Evolutionary conservation across 2,888 invertebrate species (phyloP).

Genomic region (Podabrus alpinus): DNA sequence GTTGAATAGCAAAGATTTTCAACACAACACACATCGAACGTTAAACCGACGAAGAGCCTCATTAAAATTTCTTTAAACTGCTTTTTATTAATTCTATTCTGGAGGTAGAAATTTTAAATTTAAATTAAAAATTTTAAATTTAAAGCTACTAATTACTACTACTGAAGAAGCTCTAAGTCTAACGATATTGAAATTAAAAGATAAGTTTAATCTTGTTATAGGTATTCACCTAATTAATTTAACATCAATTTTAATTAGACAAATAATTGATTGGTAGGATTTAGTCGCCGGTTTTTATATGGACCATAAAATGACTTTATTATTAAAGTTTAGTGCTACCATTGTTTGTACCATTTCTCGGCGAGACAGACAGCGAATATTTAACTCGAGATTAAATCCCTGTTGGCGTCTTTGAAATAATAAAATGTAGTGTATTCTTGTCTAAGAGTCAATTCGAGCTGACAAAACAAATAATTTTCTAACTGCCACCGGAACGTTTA

Average conservation of each 20-base stretch:
- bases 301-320: neutral
- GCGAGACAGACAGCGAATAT: constrained; percentile 16
- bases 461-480: constrained; percentile 33
- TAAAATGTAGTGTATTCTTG: constrained; percentile 27
- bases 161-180: neutral
- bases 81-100: neutral
- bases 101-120: neutral
- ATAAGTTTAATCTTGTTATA: neutral
- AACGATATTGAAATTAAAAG: neutral
- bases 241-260: neutral
- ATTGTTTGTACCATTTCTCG: neutral
- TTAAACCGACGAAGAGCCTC: neutral
- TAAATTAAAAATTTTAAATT: neutral
- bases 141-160: neutral
- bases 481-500: constrained; percentile 31
- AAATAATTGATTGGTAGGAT: neutral
- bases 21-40: neutral
- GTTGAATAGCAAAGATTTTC: neutral
- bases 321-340: neutral
- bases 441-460: constrained; percentile 5
- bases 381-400: constrained; percentile 30
- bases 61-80: neutral
- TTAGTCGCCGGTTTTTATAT: neutral
- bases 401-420: constrained; percentile 33
- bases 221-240: neutral